Evolutionary conservation across 2,888 invertebrate genomes (phyloP), one percentile per base, ranked within the genome.

Genomic region (Acrobasis consociella): DNA sequence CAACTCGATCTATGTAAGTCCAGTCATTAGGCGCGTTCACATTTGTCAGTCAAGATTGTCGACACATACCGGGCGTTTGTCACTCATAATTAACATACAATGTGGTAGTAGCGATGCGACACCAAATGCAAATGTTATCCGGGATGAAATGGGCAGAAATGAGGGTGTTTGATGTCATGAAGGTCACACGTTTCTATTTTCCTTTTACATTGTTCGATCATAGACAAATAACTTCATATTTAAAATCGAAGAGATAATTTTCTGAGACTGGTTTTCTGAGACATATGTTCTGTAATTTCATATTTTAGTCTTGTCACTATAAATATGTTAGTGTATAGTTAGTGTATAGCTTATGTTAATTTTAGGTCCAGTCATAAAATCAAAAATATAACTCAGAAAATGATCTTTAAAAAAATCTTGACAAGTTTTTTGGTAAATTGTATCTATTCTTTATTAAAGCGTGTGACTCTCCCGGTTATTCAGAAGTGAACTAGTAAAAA

Each of bases 31-130:
- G 69, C 64, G 69, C 65, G 68, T 75, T 72, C 72, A 74, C 73
- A 74, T 69, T 69, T 70, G 76, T 59, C 64, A 72, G 72, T 75
- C 80, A 55, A 37, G 72, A 71, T 76, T 76, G 73, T 75, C 70
- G 74, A 69, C 76, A 76, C 79, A 80, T 80, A 74, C 77, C 76
- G 65, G 71, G 67, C 69, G 49, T 73, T 76, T 83, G 85, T 81
- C 80, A 80, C 64, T 68, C 66, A 69, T 72, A 73, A 91, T 91
- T 91, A 89, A 72, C 91, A 91, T 91, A 91, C 91, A 91, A 91
- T 91, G 85, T 81, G 73, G 72, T 81, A 80, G 91, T 89, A 91
- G 91, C 91, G 74, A 72, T 75, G 76, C 73, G 82, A 81, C 81
- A 78, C 73, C 69, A 73, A 75, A 76, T 75, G 72, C 65, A 65